These are phyloP conservation scores for Proales similis DNA, from an alignment of 1,140 invertebrate species.

Conservation along the genomic window DNA sequence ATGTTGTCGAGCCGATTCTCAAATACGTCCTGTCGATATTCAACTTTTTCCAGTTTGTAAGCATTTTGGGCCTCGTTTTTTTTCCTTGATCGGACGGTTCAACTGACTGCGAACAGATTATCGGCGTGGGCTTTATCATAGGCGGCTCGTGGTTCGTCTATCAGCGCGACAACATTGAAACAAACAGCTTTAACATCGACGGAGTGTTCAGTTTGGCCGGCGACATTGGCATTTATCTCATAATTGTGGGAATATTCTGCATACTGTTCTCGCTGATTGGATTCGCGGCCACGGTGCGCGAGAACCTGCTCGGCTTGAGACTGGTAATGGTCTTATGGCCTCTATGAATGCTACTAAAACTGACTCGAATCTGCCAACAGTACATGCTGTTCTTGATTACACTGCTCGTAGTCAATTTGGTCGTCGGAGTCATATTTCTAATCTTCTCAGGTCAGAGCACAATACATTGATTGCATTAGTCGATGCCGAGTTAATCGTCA, in stretches of 20 bases:
- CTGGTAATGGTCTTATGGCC: not conserved
- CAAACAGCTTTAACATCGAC: conserved; percentile 2
- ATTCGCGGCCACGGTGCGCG: conserved; percentile 8
- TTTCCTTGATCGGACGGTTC: not conserved
- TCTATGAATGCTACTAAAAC: not conserved
- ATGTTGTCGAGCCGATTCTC: conserved; percentile 31
- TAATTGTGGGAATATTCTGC: conserved; percentile 1
- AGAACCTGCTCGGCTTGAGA: conserved; percentile 1
- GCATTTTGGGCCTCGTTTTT: not conserved
- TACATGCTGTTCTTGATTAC: conserved; percentile 7
- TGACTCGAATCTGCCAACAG: not conserved
- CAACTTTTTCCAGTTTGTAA: conserved; percentile 17
- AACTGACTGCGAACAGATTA: not conserved
- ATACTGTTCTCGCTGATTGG: conserved; percentile 23
- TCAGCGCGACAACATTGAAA: conserved; percentile 1
- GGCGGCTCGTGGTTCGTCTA: conserved; percentile 31
- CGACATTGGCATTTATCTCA: conserved; percentile 30
- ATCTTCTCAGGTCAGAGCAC: conserved; percentile 35
- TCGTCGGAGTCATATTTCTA: conserved; percentile 27
- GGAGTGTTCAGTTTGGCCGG: conserved; percentile 12
- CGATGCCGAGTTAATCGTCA: too few relatives aligned
- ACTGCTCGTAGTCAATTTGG: conserved; percentile 8
- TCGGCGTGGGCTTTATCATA: conserved; percentile 8
- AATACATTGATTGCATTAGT: too few relatives aligned
- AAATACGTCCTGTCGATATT: conserved; percentile 25